Conservation (phyloP, 2,797 vertebrate genomes). For the Thunnus albacares region DNA sequence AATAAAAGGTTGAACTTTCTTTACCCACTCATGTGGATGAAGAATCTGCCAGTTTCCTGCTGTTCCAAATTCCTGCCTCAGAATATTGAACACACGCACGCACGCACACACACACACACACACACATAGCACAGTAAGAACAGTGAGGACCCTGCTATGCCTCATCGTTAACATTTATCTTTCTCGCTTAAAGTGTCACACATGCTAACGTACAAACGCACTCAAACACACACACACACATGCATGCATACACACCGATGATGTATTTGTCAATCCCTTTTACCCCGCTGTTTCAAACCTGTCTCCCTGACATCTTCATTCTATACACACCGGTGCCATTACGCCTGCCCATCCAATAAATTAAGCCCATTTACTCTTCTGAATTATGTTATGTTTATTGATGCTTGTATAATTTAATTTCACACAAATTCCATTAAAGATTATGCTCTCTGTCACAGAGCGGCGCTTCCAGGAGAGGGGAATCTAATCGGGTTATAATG, state of each 20-base stretch:
- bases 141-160: constrained; percentile 43
- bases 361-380: constrained; percentile 93
- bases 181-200: constrained; percentile 63
- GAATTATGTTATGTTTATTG: constrained; percentile 94
- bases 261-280: constrained; percentile 72
- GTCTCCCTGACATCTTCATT: constrained; percentile 85
- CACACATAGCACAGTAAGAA: constrained; percentile 24
- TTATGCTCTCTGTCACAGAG: constrained; percentile 85
- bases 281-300: constrained; percentile 79
- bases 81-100: constrained; percentile 71
- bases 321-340: constrained; percentile 86
- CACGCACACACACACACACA: constrained; percentile 7
- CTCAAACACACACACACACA: constrained; percentile 30
- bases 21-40: constrained; percentile 90
- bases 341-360: constrained; percentile 88
- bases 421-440: constrained; percentile 95
- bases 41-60: constrained; percentile 87
- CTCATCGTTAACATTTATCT: constrained; percentile 67
- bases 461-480: constrained; percentile 84
- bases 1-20: constrained; percentile 93
- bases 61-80: constrained; percentile 84
- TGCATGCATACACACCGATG: constrained; percentile 53
- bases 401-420: constrained; percentile 95
- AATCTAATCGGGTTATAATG: constrained; percentile 93
- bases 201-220: constrained; percentile 23